A percentile compares a stretch with the other conserved stretches of the same genome.
phyloP scores from a whole-genome alignment of 2,113 vertebrate genomes.

The Sphyrna mokarran region DNA sequence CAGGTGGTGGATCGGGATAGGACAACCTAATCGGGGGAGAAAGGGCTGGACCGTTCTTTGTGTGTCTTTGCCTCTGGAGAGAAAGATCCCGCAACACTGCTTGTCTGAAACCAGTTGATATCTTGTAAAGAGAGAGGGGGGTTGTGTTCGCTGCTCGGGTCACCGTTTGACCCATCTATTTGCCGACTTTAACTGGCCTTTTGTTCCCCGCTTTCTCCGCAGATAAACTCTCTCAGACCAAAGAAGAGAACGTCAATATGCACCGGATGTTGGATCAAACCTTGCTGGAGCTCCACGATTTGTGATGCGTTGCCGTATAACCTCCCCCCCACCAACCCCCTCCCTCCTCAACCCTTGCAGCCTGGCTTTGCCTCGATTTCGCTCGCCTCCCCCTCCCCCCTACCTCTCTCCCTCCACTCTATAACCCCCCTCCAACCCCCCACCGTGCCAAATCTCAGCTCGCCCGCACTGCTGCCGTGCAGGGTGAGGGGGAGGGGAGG shows the following conservation, averaged over 20 bases:
- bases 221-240: conserved; percentile 82
- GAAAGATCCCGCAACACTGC: no score
- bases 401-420: background rate
- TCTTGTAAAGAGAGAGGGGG: no score
- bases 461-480: no score
- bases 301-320: conserved; percentile 58
- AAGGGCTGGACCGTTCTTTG: no score
- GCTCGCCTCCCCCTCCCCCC: background rate
- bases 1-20: no score
- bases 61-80: no score
- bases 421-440: background rate
- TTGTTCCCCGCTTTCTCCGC: conserved; percentile 42
- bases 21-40: no score
- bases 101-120: no score
- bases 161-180: background rate
- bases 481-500: no score
- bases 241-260: conserved; percentile 79
- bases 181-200: background rate
- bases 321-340: no score
- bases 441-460: background rate
- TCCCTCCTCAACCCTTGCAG: background rate
- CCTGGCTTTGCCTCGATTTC: background rate
- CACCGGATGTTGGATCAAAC: conserved; percentile 85
- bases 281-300: conserved; percentile 82
- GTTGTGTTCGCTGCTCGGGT: no score